phyloP scores from a whole-genome alignment of 2,797 vertebrate genomes.

The Oceanodroma leucorhoa region DNA sequence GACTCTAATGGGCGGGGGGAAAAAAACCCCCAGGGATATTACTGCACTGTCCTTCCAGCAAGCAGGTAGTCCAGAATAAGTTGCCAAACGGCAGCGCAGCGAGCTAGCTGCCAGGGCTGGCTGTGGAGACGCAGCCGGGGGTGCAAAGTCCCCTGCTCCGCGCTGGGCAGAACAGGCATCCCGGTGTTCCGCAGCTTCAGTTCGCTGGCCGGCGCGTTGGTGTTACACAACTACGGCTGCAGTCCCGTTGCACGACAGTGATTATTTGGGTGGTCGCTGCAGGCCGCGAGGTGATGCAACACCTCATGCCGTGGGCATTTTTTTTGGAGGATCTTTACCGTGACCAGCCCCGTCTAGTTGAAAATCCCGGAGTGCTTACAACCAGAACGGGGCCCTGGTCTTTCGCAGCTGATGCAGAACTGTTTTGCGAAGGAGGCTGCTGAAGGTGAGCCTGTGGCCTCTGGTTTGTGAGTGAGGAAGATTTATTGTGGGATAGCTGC shows the following conservation, averaged over 20 bases:
- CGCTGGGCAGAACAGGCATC: neutral
- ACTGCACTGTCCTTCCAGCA: neutral
- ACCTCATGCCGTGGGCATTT: no score
- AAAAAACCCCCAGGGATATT: rapidly evolving
- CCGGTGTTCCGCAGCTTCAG: neutral
- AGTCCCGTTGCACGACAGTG: rapidly evolving
- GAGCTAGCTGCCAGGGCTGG: neutral
- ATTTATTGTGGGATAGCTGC: constrained; percentile 9
- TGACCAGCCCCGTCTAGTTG: neutral
- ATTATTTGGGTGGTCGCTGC: neutral
- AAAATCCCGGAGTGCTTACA: neutral
- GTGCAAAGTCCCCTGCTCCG: neutral
- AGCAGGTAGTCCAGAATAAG: neutral
- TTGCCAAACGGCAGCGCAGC: neutral
- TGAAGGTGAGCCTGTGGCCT: neutral
- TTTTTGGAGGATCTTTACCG: neutral
- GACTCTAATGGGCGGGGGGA: neutral
- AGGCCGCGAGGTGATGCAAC: rapidly evolving
- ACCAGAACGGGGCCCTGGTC: neutral
- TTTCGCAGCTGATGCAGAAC: neutral
- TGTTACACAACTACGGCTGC: rapidly evolving
- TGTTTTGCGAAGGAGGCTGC: neutral
- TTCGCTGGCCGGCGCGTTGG: rapidly evolving
- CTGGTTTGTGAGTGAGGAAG: neutral
- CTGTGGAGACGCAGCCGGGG: neutral